Conservation (phyloP, 2,797 vertebrate species). For the Eospalax fontanierii region DNA sequence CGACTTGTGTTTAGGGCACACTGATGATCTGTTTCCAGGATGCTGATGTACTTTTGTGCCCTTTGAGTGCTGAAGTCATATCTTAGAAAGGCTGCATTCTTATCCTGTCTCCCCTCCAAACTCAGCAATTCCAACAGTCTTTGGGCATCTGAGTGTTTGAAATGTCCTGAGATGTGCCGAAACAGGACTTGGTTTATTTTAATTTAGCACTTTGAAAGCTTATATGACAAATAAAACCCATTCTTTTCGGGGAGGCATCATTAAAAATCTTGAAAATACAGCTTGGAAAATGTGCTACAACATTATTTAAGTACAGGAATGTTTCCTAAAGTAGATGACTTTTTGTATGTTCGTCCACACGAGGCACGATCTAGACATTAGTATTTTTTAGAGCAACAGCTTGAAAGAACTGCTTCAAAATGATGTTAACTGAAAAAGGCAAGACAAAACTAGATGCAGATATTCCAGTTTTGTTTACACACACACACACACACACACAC, state of each 20-base stretch:
- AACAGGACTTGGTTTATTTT: neutral
- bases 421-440: constrained; percentile 6
- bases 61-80: neutral
- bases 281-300: constrained; percentile 46
- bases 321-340: constrained; percentile 31
- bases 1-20: neutral
- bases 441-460: constrained; percentile 1
- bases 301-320: constrained; percentile 54
- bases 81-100: neutral
- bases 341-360: neutral
- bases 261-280: constrained; percentile 1
- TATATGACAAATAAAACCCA: neutral
- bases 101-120: neutral
- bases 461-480: constrained; percentile 29
- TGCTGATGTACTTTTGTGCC: neutral
- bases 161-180: neutral
- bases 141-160: neutral
- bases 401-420: neutral
- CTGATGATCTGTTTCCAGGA: neutral
- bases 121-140: constrained; percentile 8
- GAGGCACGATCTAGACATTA: neutral
- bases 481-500: neutral
- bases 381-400: neutral
- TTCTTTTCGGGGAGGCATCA: neutral
- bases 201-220: neutral